These are phyloP conservation scores for Chironex yamaguchii DNA, from an alignment of 30 jellyfish, hydroid and myxozoan species.

Conservation along the genomic window DNA sequence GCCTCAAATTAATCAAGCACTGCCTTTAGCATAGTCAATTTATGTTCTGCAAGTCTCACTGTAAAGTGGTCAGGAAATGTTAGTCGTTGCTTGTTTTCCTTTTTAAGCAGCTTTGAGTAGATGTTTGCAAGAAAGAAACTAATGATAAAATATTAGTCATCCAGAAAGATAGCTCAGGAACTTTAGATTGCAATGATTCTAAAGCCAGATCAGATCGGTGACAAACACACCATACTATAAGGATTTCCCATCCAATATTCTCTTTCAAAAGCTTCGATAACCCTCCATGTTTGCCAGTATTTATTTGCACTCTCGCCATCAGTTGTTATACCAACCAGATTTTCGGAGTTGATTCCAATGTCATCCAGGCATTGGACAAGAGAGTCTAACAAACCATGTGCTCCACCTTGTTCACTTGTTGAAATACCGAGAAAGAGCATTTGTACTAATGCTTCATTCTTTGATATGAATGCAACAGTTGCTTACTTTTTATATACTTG, in stretches of 20 bases:
- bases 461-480: constrained; percentile 31
- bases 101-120: constrained; percentile 59
- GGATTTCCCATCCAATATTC: constrained; percentile 36
- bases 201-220: constrained; percentile 67
- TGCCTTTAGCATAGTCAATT: constrained; percentile 13
- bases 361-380: constrained; percentile 21
- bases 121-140: constrained; percentile 27
- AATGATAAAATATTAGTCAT: constrained; percentile 52
- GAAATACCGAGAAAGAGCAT: constrained; percentile 54
- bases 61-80: constrained; percentile 47
- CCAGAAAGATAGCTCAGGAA: constrained; percentile 50
- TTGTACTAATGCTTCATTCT: constrained; percentile 44
- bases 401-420: constrained; percentile 58
- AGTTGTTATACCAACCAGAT: constrained; percentile 48
- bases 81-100: too few relatives aligned
- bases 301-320: constrained; percentile 51
- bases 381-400: constrained; percentile 40
- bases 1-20: too few relatives aligned
- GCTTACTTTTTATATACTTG: constrained; percentile 43
- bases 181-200: constrained; percentile 52
- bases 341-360: neutral
- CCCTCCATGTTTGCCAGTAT: constrained; percentile 24
- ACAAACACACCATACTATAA: constrained; percentile 63
- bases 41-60: constrained; percentile 64
- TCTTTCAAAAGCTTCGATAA: constrained; percentile 36